Base-by-base conservation (phyloP, 2,797 vertebrate species). In the Lithobates pipiens region DNA sequence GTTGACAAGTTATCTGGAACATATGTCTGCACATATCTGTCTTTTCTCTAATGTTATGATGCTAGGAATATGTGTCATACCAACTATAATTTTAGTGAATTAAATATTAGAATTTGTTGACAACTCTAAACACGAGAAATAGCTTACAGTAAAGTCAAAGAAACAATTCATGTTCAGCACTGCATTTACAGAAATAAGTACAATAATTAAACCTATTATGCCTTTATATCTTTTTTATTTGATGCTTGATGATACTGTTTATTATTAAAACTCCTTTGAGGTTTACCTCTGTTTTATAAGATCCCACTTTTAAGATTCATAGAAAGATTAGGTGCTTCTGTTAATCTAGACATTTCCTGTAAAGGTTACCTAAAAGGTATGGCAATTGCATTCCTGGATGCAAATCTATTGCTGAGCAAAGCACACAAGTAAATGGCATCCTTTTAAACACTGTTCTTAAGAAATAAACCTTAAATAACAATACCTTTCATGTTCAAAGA, bases 401-500 rank as follows among this genome's bases (percentile, higher is more conserved):
- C 71, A 80, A 70, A 57, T 42, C 42, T 80, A 44, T n/a, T 18
- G 63, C 67, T 80, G 68, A 36, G 67, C 34, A 70, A 79, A 32
- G 77, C 29, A 70, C 69, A 70, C 77, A 50, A 32, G 29, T 46
- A 69, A 80, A 80, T 80, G 44, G 29, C 67, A 80, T 71, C 36
- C 69, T 80, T 42, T 80, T 70, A 54, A 23, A 21, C 18, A 70
- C 23, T 57, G 70, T 54, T 54, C 42, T 34, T 80, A 57, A 27
- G 50, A 27, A 50, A 16, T 69, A n/a, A 50, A 80, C n/a, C 63
- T 54, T 54, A 32, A 80, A 80, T 50, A 69, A 80, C 77, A 80
- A 71, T 54, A 57, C 21, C 78, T 80, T 80, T 80, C 78, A 80
- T 54, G 78, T 80, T 36, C 78, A 80, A 80, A 80, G 78, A 54